Conservation (phyloP, 2,888 invertebrate species). For the Opisthograptis luteolata region DNA sequence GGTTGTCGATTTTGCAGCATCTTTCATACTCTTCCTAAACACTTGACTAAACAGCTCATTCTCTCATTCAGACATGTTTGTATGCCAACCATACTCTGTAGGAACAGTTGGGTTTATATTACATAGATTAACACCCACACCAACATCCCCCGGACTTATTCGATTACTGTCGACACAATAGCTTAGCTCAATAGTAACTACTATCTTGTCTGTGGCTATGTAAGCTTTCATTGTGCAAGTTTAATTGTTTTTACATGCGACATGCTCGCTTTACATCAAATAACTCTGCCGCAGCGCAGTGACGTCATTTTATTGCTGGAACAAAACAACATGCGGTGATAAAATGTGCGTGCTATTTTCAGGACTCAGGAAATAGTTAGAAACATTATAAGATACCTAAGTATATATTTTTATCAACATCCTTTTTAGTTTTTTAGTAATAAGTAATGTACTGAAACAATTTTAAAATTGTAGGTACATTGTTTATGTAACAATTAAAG, state of each 20-base stretch:
- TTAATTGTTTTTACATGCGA: constrained; percentile 72
- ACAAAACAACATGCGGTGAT: constrained; percentile 21
- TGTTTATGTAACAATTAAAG: no score
- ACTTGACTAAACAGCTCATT: no score
- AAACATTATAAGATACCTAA: not conserved
- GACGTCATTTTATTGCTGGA: constrained; percentile 36
- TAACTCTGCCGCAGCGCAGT: constrained; percentile 34
- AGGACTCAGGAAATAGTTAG: constrained; percentile 6
- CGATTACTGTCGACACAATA: constrained; percentile 69
- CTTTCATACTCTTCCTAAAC: no score
- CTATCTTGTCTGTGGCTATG: constrained; percentile 41
- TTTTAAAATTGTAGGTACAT: no score
- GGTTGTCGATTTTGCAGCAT: no score
- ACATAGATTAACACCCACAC: constrained; percentile 26
- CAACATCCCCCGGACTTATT: constrained; percentile 56
- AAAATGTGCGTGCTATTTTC: constrained; percentile 21
- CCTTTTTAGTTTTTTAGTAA: no score
- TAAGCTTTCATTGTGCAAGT: constrained; percentile 71
- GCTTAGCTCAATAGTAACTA: constrained; percentile 40
- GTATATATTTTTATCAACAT: no score
- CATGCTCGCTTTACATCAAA: constrained; percentile 44
- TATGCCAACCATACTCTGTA: not conserved
- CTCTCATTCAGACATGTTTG: no score
- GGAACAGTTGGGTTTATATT: constrained; percentile 9
- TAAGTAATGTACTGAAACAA: no score